phyloP scores from a whole-genome alignment of 2,888 invertebrate genomes.

The Terebella lapidaria region DNA sequence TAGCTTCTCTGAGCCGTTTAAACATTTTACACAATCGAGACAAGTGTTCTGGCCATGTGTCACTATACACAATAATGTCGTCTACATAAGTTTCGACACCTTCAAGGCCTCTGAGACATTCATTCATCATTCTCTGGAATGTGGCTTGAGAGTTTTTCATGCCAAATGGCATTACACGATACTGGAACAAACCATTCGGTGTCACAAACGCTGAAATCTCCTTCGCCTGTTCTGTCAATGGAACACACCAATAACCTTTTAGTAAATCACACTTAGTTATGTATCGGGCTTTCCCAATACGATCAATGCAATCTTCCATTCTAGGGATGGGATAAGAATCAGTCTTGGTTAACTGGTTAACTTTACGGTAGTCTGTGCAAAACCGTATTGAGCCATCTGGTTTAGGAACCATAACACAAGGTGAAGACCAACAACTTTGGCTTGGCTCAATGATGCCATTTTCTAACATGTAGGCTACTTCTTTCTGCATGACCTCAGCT shows the following conservation, averaged over 20 bases:
- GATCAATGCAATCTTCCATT: slow-evolving; percentile 29
- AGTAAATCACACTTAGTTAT: slow-evolving; percentile 28
- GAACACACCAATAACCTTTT: slow-evolving; percentile 23
- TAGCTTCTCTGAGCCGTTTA: not conserved
- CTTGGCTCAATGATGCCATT: slow-evolving; percentile 29
- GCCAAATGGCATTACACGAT: not conserved
- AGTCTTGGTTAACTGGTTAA: slow-evolving; percentile 26
- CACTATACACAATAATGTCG: not conserved
- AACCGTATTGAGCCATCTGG: slow-evolving; percentile 11
- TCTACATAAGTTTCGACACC: not conserved
- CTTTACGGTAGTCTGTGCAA: slow-evolving; percentile 26
- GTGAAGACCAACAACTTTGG: slow-evolving; percentile 27
- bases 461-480: slow-evolving; percentile 25
- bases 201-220: not conserved
- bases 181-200: not conserved
- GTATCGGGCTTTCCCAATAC: slow-evolving; percentile 24
- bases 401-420: slow-evolving; percentile 19
- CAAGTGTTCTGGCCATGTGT: not conserved
- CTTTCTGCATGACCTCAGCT: slow-evolving; percentile 10
- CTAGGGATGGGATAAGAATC: slow-evolving; percentile 28
- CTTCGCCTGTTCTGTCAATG: slow-evolving; percentile 3
- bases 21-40: not conserved
- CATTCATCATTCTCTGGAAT: not conserved
- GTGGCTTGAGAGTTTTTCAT: not conserved
- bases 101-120: not conserved